phyloP scores from a whole-genome alignment of 2,113 vertebrate species.

The Zosterops lateralis region DNA sequence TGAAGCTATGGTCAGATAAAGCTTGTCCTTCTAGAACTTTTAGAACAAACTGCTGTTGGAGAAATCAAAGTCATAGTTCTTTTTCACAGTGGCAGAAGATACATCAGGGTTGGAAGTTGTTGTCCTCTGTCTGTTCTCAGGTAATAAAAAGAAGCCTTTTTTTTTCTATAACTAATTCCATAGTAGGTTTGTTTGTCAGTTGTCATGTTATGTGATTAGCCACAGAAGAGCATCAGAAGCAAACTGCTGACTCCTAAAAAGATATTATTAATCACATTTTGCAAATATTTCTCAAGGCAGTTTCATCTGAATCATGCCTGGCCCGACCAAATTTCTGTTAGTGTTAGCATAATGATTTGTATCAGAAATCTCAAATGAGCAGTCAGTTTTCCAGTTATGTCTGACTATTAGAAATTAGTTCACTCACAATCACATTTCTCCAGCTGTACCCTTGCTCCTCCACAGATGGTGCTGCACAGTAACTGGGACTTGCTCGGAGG shows the following conservation, averaged over 20 bases:
- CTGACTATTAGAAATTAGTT: not conserved
- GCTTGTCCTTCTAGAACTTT: not conserved
- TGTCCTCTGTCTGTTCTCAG: not conserved
- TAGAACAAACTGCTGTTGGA: not conserved
- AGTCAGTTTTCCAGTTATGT: not conserved
- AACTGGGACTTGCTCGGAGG: slow-evolving; percentile 71
- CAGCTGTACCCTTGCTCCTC: slow-evolving; percentile 76
- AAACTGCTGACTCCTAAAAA: not conserved
- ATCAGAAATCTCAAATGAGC: not conserved
- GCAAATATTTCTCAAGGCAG: not conserved
- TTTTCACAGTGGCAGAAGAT: not conserved
- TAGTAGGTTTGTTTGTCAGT: not conserved
- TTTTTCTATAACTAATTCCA: not conserved
- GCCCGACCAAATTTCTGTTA: not conserved
- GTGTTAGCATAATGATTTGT: not conserved
- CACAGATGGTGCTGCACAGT: slow-evolving; percentile 66
- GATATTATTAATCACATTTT: not conserved
- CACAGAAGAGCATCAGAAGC: not conserved
- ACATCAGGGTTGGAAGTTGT: rapidly evolving
- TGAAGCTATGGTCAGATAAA: not conserved
- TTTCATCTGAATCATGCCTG: not conserved
- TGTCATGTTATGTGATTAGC: not conserved
- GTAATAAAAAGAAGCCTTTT: not conserved
- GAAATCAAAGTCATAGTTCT: not conserved
- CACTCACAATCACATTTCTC: slow-evolving; percentile 80